Conservation (phyloP, 1,140 invertebrate genomes). For the Drosophila baimaii region DNA sequence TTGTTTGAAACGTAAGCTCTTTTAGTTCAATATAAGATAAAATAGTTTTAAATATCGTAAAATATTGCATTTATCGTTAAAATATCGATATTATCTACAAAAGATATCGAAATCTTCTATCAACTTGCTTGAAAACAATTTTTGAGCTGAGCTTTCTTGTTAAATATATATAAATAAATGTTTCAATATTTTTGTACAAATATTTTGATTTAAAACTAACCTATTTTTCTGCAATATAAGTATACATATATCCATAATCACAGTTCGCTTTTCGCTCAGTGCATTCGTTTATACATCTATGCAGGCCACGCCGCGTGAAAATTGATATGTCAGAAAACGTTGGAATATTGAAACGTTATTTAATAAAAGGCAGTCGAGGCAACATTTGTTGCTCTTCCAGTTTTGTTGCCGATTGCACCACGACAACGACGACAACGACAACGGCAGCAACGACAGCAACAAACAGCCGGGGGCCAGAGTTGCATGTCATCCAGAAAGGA, state of each 20-base stretch:
- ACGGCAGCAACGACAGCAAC: slow-evolving; percentile 40
- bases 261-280: slow-evolving; percentile 8
- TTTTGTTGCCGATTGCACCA: slow-evolving; percentile 63
- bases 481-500: slow-evolving; percentile 70
- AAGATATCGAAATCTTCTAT: too few species aligned
- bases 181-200: too few species aligned
- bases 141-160: too few species aligned
- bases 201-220: not conserved
- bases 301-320: slow-evolving; percentile 58
- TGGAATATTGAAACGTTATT: slow-evolving; percentile 82
- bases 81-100: too few species aligned
- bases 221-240: not conserved
- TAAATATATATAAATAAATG: too few species aligned
- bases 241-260: not conserved
- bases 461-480: slow-evolving; percentile 70
- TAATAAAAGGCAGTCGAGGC: slow-evolving; percentile 63
- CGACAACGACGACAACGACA: slow-evolving; percentile 50
- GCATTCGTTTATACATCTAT: slow-evolving; percentile 38
- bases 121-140: too few species aligned
- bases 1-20: too few species aligned
- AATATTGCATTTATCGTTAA: too few species aligned
- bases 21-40: too few species aligned
- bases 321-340: slow-evolving; percentile 81
- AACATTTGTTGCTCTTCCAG: slow-evolving; percentile 55
- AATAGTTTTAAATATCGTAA: too few species aligned